Evolutionary conservation across 2,888 invertebrate genomes (phyloP).

Genomic region (Mesorhabditis spiculigera): DNA sequence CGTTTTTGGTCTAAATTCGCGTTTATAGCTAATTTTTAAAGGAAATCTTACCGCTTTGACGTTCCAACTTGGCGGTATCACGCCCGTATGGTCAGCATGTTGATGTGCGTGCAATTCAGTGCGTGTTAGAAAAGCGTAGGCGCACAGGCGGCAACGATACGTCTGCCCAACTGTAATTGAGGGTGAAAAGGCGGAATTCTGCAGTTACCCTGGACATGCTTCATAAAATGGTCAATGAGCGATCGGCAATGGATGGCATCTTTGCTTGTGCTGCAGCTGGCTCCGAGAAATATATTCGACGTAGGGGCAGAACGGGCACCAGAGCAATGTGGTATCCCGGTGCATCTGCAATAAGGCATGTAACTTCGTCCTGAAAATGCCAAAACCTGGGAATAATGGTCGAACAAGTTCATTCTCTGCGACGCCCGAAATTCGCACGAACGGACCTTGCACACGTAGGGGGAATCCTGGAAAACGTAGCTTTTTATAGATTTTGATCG

Average conservation of each 20-base stretch:
- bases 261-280: neutral
- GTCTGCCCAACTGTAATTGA: neutral
- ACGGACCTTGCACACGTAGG: neutral
- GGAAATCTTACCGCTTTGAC: neutral
- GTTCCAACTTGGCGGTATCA: neutral
- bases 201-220: neutral
- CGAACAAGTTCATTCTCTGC: neutral
- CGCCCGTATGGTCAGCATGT: neutral
- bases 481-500: neutral
- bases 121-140: neutral
- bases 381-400: neutral
- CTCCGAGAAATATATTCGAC: neutral
- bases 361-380: too few species aligned
- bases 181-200: neutral
- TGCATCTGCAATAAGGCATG: neutral
- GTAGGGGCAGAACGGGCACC: constrained; percentile 3
- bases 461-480: neutral
- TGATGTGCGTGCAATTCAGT: neutral
- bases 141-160: neutral
- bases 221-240: neutral
- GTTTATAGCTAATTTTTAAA: too few species aligned
- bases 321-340: neutral
- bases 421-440: neutral
- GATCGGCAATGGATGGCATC: neutral
- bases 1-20: too few species aligned